phyloP scores from a whole-genome alignment of 2,113 vertebrate genomes.

The Gallinago jamesoni region DNA sequence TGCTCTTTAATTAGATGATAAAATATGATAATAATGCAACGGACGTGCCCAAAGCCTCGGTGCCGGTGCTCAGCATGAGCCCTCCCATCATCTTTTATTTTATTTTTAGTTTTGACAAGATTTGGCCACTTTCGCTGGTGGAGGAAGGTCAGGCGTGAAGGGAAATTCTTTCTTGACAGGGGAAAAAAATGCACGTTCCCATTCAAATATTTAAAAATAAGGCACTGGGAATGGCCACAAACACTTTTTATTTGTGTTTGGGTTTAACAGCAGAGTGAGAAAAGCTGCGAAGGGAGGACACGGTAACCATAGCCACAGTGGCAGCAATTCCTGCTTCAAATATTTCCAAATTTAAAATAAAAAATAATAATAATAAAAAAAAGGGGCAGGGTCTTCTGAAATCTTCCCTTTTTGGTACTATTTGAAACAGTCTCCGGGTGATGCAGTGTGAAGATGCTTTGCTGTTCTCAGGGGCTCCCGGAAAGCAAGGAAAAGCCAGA shows the following conservation, averaged over 20 bases:
- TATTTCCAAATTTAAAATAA: background rate
- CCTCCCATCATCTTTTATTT: background rate
- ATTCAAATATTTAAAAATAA: background rate
- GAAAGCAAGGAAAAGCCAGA: background rate
- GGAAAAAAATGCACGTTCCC: background rate
- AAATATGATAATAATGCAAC: background rate
- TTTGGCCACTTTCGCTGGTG: background rate
- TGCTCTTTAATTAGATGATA: rapidly evolving
- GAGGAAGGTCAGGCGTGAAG: background rate
- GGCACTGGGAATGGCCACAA: background rate
- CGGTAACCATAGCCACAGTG: background rate
- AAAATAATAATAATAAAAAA: too few species aligned
- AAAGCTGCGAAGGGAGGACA: background rate
- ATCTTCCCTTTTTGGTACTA: too few species aligned
- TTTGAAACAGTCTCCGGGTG: background rate
- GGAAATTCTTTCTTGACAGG: background rate
- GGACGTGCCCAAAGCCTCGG: background rate
- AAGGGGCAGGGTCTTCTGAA: too few species aligned
- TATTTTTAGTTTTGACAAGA: background rate
- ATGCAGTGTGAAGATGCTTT: background rate
- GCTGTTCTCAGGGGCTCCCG: background rate
- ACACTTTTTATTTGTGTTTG: background rate
- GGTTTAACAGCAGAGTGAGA: background rate
- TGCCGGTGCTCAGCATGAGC: background rate
- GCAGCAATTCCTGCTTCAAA: background rate